Percentiles rank a stretch among this genome's conserved stretches.
Evolutionary conservation across 2,888 invertebrate genomes (phyloP).

Genomic region (Plagiodera versicolora): DNA sequence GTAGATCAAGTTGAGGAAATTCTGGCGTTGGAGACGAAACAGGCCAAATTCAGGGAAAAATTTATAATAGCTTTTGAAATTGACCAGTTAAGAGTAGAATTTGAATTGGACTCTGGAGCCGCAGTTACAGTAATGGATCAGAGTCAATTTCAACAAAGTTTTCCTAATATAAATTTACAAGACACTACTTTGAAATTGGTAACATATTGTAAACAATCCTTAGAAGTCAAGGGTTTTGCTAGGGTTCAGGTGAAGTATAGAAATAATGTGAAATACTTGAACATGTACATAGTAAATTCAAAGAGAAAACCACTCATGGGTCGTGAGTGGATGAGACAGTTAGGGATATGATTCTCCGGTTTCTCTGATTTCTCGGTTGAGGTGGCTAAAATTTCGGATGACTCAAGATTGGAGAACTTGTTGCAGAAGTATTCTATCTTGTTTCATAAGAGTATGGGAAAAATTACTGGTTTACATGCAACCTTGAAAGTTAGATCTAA

Average conservation of each 20-base stretch:
- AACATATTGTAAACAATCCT: slow-evolving; percentile 19
- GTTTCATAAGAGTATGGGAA: slow-evolving; percentile 21
- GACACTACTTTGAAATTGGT: slow-evolving; percentile 10
- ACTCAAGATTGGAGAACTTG: slow-evolving; percentile 17
- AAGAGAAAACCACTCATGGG: slow-evolving; percentile 35
- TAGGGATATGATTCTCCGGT: not conserved
- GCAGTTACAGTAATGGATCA: slow-evolving; percentile 13
- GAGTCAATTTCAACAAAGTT: not conserved
- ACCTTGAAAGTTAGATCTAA: slow-evolving; percentile 12
- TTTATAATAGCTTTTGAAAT: not conserved
- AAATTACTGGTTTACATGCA: slow-evolving; percentile 7
- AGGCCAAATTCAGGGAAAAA: slow-evolving; percentile 12
- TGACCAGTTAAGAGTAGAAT: not conserved
- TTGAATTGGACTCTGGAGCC: slow-evolving; percentile 18
- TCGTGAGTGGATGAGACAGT: slow-evolving; percentile 3
- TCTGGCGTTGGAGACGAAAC: not conserved
- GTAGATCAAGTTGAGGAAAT: slow-evolving; percentile 13
- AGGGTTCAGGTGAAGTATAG: slow-evolving; percentile 7
- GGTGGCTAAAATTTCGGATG: slow-evolving; percentile 1
- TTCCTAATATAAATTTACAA: not conserved
- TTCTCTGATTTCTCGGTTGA: not conserved
- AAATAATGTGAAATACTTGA: slow-evolving; percentile 2
- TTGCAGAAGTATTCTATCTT: slow-evolving; percentile 4
- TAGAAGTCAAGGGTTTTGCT: slow-evolving; percentile 14
- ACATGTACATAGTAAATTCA: slow-evolving; percentile 27